A percentile compares a stretch with the other conserved stretches of the same genome.
phyloP scores from a whole-genome alignment of 30 jellyfish, hydroid and myxozoan genomes.

The Nemopilema nomurai region DNA sequence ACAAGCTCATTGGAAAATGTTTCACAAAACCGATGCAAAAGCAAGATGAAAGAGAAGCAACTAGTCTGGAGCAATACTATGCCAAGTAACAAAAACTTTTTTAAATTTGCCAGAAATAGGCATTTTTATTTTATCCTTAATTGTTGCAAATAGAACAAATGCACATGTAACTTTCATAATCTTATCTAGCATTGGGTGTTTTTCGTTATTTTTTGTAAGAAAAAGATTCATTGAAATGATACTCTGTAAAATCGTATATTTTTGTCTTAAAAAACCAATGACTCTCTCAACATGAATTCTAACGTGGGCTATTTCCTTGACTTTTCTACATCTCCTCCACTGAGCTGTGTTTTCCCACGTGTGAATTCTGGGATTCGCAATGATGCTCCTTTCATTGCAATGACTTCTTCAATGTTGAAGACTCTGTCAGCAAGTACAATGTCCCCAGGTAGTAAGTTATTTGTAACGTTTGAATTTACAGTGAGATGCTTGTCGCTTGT shows the following conservation, averaged over 20 bases:
- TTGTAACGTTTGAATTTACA: neutral
- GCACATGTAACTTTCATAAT: conserved; percentile 14
- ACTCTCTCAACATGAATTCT: conserved; percentile 56
- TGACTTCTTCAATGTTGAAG: conserved; percentile 2
- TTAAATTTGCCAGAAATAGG: too few relatives aligned
- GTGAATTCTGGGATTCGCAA: conserved; percentile 29
- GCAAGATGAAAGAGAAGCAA: too few relatives aligned
- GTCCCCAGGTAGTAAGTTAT: neutral
- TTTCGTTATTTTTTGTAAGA: neutral
- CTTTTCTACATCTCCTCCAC: conserved; percentile 21
- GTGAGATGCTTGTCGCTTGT: neutral
- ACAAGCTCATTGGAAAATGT: too few relatives aligned
- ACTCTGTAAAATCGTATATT: conserved; percentile 43
- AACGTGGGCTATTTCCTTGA: conserved; percentile 32
- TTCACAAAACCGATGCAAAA: too few relatives aligned
- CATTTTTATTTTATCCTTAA: too few relatives aligned
- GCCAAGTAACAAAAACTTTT: too few relatives aligned
- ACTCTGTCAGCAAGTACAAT: neutral
- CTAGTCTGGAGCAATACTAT: too few relatives aligned
- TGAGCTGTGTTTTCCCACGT: conserved; percentile 40
- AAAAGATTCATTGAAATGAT: conserved; percentile 6
- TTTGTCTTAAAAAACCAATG: conserved; percentile 53
- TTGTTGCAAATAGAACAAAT: too few relatives aligned
- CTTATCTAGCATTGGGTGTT: conserved; percentile 13
- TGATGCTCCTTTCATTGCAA: conserved; percentile 15